phyloP scores from a whole-genome alignment of 2,113 vertebrate species.

The Lathamus discolor region DNA sequence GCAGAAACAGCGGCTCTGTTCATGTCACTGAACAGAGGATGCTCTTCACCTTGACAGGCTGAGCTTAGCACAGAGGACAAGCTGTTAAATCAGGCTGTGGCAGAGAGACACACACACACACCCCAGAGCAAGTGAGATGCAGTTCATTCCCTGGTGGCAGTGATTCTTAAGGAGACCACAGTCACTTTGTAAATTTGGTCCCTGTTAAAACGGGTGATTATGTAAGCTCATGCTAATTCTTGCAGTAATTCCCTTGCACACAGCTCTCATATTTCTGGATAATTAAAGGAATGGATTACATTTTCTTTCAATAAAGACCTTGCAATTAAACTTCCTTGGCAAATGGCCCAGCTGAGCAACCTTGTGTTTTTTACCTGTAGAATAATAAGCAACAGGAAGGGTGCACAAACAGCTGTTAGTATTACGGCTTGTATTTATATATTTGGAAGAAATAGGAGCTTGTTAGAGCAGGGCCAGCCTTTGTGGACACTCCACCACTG shows the following conservation, averaged over 20 bases:
- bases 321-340: slow-evolving; percentile 41
- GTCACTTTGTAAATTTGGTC: slow-evolving; percentile 15
- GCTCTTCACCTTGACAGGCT: neutral
- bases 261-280: slow-evolving; percentile 65
- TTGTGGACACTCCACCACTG: neutral
- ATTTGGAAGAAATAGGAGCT: neutral
- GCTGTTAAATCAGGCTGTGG: neutral
- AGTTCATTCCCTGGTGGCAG: neutral
- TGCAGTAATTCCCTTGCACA: slow-evolving; percentile 57
- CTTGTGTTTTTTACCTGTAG: slow-evolving; percentile 40
- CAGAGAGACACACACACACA: neutral
- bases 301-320: neutral
- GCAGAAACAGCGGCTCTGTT: neutral
- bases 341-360: neutral
- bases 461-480: neutral
- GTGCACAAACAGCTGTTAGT: neutral
- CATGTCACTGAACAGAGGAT: neutral
- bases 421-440: neutral
- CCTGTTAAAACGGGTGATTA: slow-evolving; percentile 43
- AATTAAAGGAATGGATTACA: slow-evolving; percentile 20
- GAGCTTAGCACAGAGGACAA: neutral
- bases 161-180: neutral
- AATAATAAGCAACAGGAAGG: neutral
- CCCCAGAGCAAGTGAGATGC: neutral
- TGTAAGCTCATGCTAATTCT: slow-evolving; percentile 68